Evolutionary conservation across 2,113 vertebrate genomes (phyloP), one percentile per base, ranked within the genome.

Genomic region (Gila orcuttii): DNA sequence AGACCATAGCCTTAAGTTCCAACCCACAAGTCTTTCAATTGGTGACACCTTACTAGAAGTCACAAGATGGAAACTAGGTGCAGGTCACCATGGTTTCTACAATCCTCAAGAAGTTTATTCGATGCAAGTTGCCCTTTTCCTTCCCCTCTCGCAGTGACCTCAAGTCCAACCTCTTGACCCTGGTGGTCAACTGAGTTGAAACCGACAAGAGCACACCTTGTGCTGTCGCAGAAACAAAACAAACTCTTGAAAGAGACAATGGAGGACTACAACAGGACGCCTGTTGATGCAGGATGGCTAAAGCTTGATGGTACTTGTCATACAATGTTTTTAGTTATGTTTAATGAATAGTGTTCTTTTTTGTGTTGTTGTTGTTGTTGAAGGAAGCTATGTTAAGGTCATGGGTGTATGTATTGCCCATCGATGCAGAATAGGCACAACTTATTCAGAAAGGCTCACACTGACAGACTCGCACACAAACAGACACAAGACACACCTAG

Each of bases 171-270:
- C 81, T 2, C 73, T 33, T 75, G 91, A 89, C 94, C 95, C 95
- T 90, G 95, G 94, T 87, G 95, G 94, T 92, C 89, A 79, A 9
- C 0, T 1, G 57, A 88, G 62, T 86, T 79, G 86, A 69, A 66
- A 3, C 21, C 57, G 94, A 96, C 94, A 94, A 89, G 89, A 92
- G 92, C 93, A 90, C 93, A 88, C 1, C 3, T 68, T 33, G 92
- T 92, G 94, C 93, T 94, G 92, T 93, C 87, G 86, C 73, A 62
- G 79, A 55, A 66, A 88, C 25, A 74, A 90, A 81, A 82, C 25
- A 39, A 52, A 79, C 81, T 84, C 71, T 25, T 42, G 57, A 68
- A 79, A 82, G 64, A 85, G 83, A 87, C 60, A 15, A 60, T 31
- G 77, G 33, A 69, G 76, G 75, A 77, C 62, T 87, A 23, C 31